Evolutionary conservation across 2,113 vertebrate genomes (phyloP), one percentile per base, ranked within the genome.

Genomic region (Arenaria interpres): DNA sequence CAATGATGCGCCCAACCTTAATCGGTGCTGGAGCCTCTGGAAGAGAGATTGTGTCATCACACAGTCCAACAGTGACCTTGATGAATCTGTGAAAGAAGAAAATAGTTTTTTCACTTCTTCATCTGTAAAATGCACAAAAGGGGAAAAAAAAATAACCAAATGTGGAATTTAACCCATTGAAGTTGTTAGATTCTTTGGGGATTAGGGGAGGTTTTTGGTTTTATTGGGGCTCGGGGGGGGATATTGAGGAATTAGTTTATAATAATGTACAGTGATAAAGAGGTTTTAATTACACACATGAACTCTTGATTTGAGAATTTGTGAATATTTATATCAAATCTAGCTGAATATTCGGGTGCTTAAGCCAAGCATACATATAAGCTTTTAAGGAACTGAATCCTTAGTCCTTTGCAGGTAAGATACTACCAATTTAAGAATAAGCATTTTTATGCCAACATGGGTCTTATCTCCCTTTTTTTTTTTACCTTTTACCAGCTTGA

Each of bases 41-140:
- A 76, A 85, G 78, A 56, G 69, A 71, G 59, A 24, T 46, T 67
- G 37, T 85, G 54, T 91, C 72, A 62, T 77, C 74, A 73, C 30
- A 51, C 16, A 39, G 41, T 77, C 25, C 62, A 82, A 5, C 48
- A 79, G 18, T 92, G 53, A 57, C 72, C 59, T 83, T 90, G 67
- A 74, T 88, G 54, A 76, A 72, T 85, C 45, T 76, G n/a, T 74
- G 51, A 87, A 80, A 93, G 82, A 93, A 91, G 66, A 90, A 96
- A 93, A 76, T 39, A n/a, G 10, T 85, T 84, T 88, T 88, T 82
- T 72, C 8, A 6, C 32, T 67, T 82, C 50, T 87, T 82, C 68
- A 66, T 82, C 78, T 89, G 48, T 23, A 64, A 88, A 95, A 85
- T 72, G 48, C 28, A 39, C 14, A 56, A 37, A 39, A 30, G 7